Percentiles rank a stretch among this genome's conserved stretches.
These are phyloP conservation scores for Tetragnatha montana DNA, from an alignment of 2,888 invertebrate genomes.

Conservation along the genomic window DNA sequence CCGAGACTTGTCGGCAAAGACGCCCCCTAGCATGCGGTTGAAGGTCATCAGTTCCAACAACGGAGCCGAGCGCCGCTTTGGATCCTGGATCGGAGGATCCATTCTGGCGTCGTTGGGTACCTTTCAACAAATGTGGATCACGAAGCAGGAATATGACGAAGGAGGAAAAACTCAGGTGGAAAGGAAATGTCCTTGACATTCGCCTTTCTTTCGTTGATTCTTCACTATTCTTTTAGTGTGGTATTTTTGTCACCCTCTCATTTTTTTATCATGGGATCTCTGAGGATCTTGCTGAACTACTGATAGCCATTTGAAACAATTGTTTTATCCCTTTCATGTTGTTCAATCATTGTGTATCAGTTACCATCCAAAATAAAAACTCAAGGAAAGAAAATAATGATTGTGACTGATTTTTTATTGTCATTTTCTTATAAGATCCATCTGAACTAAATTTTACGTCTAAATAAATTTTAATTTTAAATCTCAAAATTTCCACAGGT, in stretches of 20 bases:
- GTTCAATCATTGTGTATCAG: not conserved
- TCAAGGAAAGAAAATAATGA: no score
- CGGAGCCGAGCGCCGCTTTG: conserved; percentile 90
- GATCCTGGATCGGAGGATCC: conserved; percentile 99
- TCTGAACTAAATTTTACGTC: no score
- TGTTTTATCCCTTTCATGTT: not conserved
- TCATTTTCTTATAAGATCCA: no score
- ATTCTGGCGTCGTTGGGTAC: conserved; percentile 98
- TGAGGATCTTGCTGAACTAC: not conserved
- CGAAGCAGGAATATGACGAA: conserved; percentile 99
- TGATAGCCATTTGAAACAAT: not conserved
- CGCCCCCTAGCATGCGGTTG: conserved; percentile 94
- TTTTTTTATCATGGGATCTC: not conserved
- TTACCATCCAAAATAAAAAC: not conserved
- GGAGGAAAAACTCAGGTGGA: conserved; percentile 97
- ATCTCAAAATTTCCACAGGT: no score
- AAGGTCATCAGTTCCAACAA: conserved; percentile 95
- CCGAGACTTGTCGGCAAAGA: conserved; percentile 88
- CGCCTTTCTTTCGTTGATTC: conserved; percentile 19
- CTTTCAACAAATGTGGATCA: conserved; percentile 99
- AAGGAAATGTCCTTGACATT: conserved; percentile 83
- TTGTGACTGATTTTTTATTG: no score
- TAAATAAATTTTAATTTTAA: no score
- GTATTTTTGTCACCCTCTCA: not conserved
- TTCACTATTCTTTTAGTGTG: not conserved